phyloP scores from a whole-genome alignment of 2,888 invertebrate genomes.

The Cristatella mucedo region DNA sequence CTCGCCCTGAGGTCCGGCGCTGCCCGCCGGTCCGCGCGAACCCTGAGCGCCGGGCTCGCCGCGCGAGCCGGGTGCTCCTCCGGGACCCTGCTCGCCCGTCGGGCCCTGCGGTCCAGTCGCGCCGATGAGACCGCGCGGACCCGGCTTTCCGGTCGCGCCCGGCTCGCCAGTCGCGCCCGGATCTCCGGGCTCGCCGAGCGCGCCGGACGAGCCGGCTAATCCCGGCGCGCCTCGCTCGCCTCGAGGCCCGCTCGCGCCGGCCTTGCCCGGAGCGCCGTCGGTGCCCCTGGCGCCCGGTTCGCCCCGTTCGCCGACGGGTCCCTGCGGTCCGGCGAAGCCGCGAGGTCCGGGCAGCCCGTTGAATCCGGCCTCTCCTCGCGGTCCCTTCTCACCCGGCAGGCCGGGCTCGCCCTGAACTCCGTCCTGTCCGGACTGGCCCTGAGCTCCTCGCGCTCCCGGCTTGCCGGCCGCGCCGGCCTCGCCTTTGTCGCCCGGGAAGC shows the following conservation, averaged over 20 bases:
- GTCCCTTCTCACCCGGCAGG: conserved; percentile 2
- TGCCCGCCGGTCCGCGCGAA: conserved; percentile 7
- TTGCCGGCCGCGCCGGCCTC: conserved; percentile 3
- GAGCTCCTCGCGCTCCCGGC: conserved; percentile 4
- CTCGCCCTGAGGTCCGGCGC: conserved; percentile 2
- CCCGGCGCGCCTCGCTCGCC: no score
- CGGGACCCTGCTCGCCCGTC: conserved; percentile 9
- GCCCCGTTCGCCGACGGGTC: no score
- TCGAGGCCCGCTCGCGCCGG: no score
- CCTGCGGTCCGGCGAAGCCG: conserved; percentile 1
- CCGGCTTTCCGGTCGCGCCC: no score
- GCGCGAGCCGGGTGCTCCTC: conserved; percentile 5
- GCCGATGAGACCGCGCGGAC: conserved; percentile 6
- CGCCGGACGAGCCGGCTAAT: no score
- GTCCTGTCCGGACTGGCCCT: conserved; percentile 7
- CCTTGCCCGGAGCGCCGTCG: no score
- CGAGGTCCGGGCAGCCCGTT: conserved; percentile 3
- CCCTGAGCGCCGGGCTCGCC: conserved; percentile 9
- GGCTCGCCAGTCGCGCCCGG: no score
- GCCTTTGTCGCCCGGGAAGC: conserved; percentile 3
- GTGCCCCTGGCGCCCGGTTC: no score
- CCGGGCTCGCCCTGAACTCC: conserved; percentile 3
- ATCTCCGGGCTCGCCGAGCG: no score
- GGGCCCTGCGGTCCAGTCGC: conserved; percentile 5
- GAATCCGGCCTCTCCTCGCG: conserved; percentile 6